Evolutionary conservation across 2,888 invertebrate genomes (phyloP).

Genomic region (Nemapogon koenigi): DNA sequence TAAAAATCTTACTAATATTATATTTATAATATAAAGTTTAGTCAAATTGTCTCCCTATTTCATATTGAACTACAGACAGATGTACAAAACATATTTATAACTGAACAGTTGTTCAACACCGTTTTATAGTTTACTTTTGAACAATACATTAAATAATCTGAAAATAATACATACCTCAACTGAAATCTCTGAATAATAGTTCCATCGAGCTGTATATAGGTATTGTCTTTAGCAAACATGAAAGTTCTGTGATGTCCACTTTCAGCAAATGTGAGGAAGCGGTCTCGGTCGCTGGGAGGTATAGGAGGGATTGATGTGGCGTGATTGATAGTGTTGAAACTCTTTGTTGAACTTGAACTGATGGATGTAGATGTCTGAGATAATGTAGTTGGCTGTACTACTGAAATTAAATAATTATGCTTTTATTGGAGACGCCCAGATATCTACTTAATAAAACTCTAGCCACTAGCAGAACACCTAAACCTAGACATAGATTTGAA

Average conservation of each 20-base stretch:
- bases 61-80: too few relatives aligned
- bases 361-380: slow-evolving; percentile 33
- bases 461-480: too few relatives aligned
- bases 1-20: too few relatives aligned
- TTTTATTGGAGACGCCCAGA: neutral
- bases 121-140: too few relatives aligned
- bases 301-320: slow-evolving; percentile 66
- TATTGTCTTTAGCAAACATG: slow-evolving; percentile 90
- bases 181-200: slow-evolving; percentile 89
- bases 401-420: slow-evolving; percentile 21
- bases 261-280: slow-evolving; percentile 84
- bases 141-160: too few relatives aligned
- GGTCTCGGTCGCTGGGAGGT: slow-evolving; percentile 76
- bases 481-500: too few relatives aligned
- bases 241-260: slow-evolving; percentile 86
- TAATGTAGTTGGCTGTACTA: slow-evolving; percentile 39
- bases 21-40: too few relatives aligned
- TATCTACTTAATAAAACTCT: too few relatives aligned
- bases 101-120: neutral
- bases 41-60: too few relatives aligned
- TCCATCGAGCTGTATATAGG: slow-evolving; percentile 90
- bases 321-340: slow-evolving; percentile 28
- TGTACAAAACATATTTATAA: too few relatives aligned
- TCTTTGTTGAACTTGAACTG: slow-evolving; percentile 28
- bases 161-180: slow-evolving; percentile 68